phyloP scores from a whole-genome alignment of 2,888 invertebrate genomes.

The Zhuqinia jingwanae region DNA sequence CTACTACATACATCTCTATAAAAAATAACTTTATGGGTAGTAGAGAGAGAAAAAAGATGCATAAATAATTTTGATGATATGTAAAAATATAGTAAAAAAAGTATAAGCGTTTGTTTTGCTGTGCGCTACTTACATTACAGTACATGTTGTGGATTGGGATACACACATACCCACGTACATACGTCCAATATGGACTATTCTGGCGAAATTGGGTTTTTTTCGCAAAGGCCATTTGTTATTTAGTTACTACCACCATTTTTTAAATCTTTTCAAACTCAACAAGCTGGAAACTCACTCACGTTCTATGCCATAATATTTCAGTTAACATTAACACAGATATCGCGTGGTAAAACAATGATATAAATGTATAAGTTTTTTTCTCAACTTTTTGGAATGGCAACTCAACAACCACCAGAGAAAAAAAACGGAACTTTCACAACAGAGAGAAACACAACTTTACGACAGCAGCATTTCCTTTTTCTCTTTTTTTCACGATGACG shows the following conservation, averaged over 20 bases:
- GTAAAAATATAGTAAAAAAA: neutral
- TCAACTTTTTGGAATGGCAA: neutral
- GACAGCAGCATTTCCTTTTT: slow-evolving; percentile 49
- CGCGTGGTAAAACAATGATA: neutral
- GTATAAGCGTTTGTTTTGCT: neutral
- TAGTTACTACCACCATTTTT: slow-evolving; percentile 54
- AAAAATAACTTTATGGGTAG: neutral
- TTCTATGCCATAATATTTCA: neutral
- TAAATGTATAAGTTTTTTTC: neutral
- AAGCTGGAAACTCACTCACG: slow-evolving; percentile 54
- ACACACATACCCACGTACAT: neutral
- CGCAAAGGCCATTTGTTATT: slow-evolving; percentile 62
- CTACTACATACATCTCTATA: neutral
- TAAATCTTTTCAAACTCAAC: slow-evolving; percentile 65
- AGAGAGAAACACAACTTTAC: slow-evolving; percentile 27
- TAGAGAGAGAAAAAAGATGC: neutral
- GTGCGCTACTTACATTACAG: too few species aligned
- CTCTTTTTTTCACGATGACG: slow-evolving; percentile 28
- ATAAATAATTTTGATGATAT: neutral
- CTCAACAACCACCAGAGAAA: neutral
- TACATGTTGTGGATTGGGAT: neutral
- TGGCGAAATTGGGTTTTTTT: slow-evolving; percentile 47
- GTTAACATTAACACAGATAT: neutral
- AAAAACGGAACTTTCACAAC: slow-evolving; percentile 28
- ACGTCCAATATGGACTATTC: neutral